Conservation (phyloP, 2,113 vertebrate species). For the Protomyctophum bolini region DNA sequence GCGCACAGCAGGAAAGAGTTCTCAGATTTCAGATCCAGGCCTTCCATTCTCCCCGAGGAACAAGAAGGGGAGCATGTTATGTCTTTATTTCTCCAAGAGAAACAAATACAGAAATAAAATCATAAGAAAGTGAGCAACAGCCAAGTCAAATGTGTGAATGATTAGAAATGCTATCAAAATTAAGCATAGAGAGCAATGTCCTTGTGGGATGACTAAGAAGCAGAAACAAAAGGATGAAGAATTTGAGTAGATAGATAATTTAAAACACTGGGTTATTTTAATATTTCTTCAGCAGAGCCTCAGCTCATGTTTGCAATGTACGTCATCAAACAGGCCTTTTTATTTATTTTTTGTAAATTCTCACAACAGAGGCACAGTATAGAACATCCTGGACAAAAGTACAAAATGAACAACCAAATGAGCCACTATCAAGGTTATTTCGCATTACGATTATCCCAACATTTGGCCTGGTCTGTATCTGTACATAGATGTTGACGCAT, state of each 20-base stretch:
- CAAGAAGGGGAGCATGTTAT: slow-evolving; percentile 60
- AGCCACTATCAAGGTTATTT: slow-evolving; percentile 12
- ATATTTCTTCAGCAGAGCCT: slow-evolving; percentile 39
- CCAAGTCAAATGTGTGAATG: slow-evolving; percentile 20
- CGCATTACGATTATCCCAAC: slow-evolving; percentile 28
- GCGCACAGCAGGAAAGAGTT: slow-evolving; percentile 76
- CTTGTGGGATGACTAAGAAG: too few relatives aligned
- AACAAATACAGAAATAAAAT: slow-evolving; percentile 58
- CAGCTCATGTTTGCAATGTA: slow-evolving; percentile 55
- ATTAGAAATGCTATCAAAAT: slow-evolving; percentile 7
- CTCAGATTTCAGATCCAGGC: slow-evolving; percentile 78
- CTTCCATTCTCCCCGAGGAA: slow-evolving; percentile 69
- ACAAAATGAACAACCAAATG: slow-evolving; percentile 7
- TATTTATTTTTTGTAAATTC: slow-evolving; percentile 36
- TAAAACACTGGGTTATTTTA: slow-evolving; percentile 12
- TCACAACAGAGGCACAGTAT: slow-evolving; percentile 47
- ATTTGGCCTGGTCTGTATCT: slow-evolving; percentile 23
- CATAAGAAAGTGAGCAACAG: slow-evolving; percentile 46
- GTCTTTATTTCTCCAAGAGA: slow-evolving; percentile 68
- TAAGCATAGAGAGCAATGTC: background rate
- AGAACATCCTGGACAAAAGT: slow-evolving; percentile 40
- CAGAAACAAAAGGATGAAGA: background rate
- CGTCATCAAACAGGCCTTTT: slow-evolving; percentile 51
- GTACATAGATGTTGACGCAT: background rate
- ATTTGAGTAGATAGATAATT: background rate